A percentile compares a stretch with the other conserved stretches of the same genome.
These are phyloP conservation scores for Periophthalmodon schlosseri DNA, from an alignment of 2,113 vertebrate genomes.

Conservation along the genomic window DNA sequence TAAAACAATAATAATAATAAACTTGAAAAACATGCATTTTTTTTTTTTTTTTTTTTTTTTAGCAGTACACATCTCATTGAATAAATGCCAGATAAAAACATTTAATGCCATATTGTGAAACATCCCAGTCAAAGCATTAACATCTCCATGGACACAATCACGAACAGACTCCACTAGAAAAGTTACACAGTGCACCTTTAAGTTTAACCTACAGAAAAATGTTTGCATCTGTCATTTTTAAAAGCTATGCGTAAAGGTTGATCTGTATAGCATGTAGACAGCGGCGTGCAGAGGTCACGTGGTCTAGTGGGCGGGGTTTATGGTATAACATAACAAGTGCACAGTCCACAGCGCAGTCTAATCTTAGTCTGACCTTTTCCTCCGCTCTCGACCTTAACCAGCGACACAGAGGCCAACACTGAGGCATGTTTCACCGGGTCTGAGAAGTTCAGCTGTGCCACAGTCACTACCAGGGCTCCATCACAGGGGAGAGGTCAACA, in stretches of 20 bases:
- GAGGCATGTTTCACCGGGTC: slow-evolving; percentile 33
- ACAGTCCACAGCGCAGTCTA: slow-evolving; percentile 42
- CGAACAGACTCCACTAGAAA: no score
- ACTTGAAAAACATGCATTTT: no score
- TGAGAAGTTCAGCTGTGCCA: slow-evolving; percentile 53
- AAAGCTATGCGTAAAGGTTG: background rate
- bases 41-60: no score
- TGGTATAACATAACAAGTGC: slow-evolving; percentile 20
- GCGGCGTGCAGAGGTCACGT: background rate
- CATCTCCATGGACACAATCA: no score
- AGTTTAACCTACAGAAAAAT: no score
- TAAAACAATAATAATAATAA: no score
- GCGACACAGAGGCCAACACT: slow-evolving; percentile 31
- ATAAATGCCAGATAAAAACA: no score
- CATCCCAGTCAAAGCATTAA: no score
- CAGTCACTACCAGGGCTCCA: background rate
- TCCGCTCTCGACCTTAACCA: slow-evolving; percentile 68
- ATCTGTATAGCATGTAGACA: background rate
- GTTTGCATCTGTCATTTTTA: no score
- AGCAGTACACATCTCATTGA: no score
- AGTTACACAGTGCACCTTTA: no score
- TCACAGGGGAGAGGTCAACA: background rate
- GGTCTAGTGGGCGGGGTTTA: slow-evolving; percentile 17
- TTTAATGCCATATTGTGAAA: no score
- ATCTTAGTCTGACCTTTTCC: slow-evolving; percentile 71